phyloP scores from a whole-genome alignment of 2,888 invertebrate genomes.

The Drosophila nigricruria region DNA sequence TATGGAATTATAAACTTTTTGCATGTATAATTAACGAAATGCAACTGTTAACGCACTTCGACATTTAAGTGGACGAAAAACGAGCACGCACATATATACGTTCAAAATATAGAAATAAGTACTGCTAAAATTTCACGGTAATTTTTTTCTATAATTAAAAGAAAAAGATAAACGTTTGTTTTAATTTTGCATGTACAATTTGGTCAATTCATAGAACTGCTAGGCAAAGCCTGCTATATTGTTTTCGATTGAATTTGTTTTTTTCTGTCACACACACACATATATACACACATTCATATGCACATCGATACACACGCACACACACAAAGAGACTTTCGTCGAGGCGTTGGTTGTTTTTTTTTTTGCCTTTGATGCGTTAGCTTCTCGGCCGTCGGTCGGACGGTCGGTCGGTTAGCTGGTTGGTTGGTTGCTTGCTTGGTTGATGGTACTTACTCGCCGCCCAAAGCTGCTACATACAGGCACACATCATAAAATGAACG shows the following conservation, averaged over 20 bases:
- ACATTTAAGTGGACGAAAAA: constrained; percentile 62
- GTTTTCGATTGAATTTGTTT: constrained; percentile 24
- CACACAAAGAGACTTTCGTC: constrained; percentile 6
- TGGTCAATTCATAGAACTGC: constrained; percentile 50
- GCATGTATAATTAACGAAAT: constrained; percentile 51
- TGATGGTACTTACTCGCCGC: constrained; percentile 60
- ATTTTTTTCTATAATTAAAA: constrained; percentile 76
- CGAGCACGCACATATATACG: constrained; percentile 60
- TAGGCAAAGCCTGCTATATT: constrained; percentile 61
- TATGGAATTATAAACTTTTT: constrained; percentile 35
- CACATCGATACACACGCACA: constrained; percentile 4
- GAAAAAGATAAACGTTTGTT: constrained; percentile 62
- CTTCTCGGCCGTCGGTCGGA: constrained; percentile 41
- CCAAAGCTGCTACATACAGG: constrained; percentile 59
- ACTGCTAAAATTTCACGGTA: constrained; percentile 78
- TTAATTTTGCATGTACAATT: constrained; percentile 73
- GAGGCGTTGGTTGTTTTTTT: constrained; percentile 73
- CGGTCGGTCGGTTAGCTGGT: constrained; percentile 16
- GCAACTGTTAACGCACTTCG: constrained; percentile 54
- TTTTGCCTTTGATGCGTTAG: constrained; percentile 32
- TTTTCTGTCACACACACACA: constrained; percentile 1
- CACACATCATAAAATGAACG: constrained; percentile 71
- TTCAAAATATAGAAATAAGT: constrained; percentile 66
- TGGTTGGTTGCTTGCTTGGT: constrained; percentile 27
- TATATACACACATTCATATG: constrained; percentile 3